Evolutionary conservation across 1,140 invertebrate genomes (phyloP), one percentile per base, ranked within the genome.

Genomic region (Stenopsyche tienmushanensis): DNA sequence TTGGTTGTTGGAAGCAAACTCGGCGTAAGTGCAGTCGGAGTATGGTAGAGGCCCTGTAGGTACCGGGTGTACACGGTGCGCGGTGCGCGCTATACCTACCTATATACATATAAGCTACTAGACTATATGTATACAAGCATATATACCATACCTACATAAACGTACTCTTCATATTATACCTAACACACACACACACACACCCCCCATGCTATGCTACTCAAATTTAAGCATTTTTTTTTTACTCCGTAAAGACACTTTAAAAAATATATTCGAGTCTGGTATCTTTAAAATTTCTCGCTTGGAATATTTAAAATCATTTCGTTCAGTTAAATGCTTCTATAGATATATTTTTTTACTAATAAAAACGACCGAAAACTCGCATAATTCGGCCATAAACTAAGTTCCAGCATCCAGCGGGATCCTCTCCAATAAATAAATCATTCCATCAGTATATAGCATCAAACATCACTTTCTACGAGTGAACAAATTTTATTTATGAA

Each of bases 21-120:
- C 64, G 64, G 60, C 64, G 25, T 44, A n/a, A 24, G 26, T 34
- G 64, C 26, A 10, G 25, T 50, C 55, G 45, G 42, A 24, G 42
- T 42, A 25, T 24, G 55, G 9, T 41, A 50, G 64, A 66, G 64
- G 64, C 64, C 64, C 64, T 44, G 47, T 59, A 66, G 57, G 57
- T 66, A 66, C 59, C 59, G 64, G 55, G 55, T 42, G 57, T 21
- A 47, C 45, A 50, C 64, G 58, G 57, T 49, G 59, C 45, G 57
- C 34, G 34, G 39, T 17, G 44, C 34, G 41, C 34, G 34, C 29
- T 18, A 29, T 34, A 26, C 47, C 13, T 52, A 20, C 20, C 18
- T 25, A 25, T 17, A 20, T 53, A 53, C 10, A 13, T 25, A 53
- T 20, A 53, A 13, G 50, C 23, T 9, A 25, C 17, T 17, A 47